Base-by-base conservation (phyloP, 1,140 invertebrate genomes). In the Bombus waltoni region DNA sequence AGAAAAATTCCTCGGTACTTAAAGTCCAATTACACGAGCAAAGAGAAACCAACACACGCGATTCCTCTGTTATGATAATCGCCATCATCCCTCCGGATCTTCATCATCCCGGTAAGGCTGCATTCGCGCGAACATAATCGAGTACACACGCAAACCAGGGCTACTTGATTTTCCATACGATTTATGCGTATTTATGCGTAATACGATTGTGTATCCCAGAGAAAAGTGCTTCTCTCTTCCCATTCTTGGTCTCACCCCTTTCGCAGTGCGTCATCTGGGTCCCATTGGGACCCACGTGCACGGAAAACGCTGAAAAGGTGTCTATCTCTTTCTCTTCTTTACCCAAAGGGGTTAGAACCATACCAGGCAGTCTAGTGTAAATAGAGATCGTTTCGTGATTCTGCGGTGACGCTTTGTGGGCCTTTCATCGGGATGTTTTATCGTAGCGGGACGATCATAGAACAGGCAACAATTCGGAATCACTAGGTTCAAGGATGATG, bases 341-440 rank as follows among this genome's bases (percentile, higher is more conserved):
- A 18, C 40, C 35, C 25, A 28, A 44, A 72, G 76, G 62, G 83
- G 83, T 22, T 53, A 78, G 5, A 66, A 53, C 32, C 28, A 15
- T n/a, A n/a, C 59, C 28, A 62, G 59, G 59, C 25, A 35, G 59
- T 38, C 32, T 65, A 66, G 62, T 73, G 83, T 80, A 85, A 85
- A 85, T 80, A 85, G 68, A 85, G 83, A 85, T 85, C 68, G 82
- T 71, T 47, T 28, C 68, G 42, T 72, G 83, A 85, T 85, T 85
- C 57, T 85, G 83, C 35, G 83, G 83, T 84, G 83, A 84, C 76
- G 83, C 83, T 80, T 85, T 79, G 83, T 80, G 83, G 76, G 53
- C 83, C 83, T 85, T 85, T 85, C 83, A 68, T 72, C 76, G 77
- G 76, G 75, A 79, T 42, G 47, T 22, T 84, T 79, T 84, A 84